Base-by-base conservation (phyloP, 2,888 invertebrate genomes). In the Eupsilia transversa region DNA sequence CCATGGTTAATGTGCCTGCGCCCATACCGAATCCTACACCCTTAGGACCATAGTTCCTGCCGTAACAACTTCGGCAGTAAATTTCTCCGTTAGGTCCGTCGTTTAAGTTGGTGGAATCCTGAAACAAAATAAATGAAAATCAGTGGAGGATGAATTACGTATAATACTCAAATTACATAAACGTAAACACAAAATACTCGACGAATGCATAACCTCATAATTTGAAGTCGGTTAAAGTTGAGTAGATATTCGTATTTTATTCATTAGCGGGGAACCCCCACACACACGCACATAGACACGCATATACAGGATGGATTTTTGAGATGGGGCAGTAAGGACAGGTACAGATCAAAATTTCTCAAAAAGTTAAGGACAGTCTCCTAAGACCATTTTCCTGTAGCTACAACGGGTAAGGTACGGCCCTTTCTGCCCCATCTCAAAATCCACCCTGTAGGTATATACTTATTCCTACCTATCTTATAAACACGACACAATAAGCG, bases 11-110 rank as follows among this genome's bases (percentile, higher is more conserved):
- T 92, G 98, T 97, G 94, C 99, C 99, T 93, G 99, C 99, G 89
- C 99, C 99, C 97, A 99, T 97, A 87, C 99, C 99, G 92, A 97
- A 99, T 85, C 99, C 99, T 90, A 98, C 98, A 87, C 99, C 99
- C 93, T 98, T 98, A 56, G 98, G 98, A 72, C 99, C 99, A 92
- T 97, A 99, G 94, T 98, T 98, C 91, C 98, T 97, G 87, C 98
- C 98, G 94, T 99, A 99, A 95, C 99, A 99, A 86, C 98, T 97
- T 93, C 98, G 97, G 96, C 99, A 99, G 97, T 99, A 99, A 92
- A 99, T 98, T 93, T 99, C 98, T 72, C 98, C 98, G 93, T 99
- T 98, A 80, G 99, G 99, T 86, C 98, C 99, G 91, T 99, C 99
- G 92, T 98, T 98, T 89, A 98, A 97, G 92, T 98, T 98, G 91